A percentile compares a stretch with the other conserved stretches of the same genome.
Evolutionary conservation across 2,797 vertebrate genomes (phyloP).

Genomic region (Poecilia picta): DNA sequence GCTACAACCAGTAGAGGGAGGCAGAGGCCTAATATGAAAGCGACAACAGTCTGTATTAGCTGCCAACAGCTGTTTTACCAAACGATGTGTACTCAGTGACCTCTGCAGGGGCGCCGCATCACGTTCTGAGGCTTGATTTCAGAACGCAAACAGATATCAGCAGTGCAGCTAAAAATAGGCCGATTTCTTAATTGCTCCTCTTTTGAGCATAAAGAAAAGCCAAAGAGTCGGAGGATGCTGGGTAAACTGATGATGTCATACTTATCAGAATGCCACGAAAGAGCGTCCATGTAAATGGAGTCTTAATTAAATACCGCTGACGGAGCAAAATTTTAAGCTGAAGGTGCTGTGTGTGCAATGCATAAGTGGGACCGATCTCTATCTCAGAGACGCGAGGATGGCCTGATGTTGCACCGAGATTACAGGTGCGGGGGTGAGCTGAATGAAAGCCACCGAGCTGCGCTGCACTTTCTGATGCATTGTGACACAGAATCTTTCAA

Average conservation of each 20-base stretch:
- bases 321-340: slow-evolving; percentile 59
- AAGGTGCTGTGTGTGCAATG: slow-evolving; percentile 69
- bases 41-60: slow-evolving; percentile 32
- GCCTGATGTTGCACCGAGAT: slow-evolving; percentile 34
- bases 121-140: slow-evolving; percentile 50
- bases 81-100: slow-evolving; percentile 65
- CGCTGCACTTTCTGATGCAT: background rate
- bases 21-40: slow-evolving; percentile 40
- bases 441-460: background rate
- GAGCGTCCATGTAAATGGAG: slow-evolving; percentile 44
- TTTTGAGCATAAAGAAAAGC: slow-evolving; percentile 33
- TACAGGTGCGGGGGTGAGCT: slow-evolving; percentile 33
- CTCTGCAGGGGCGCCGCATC: slow-evolving; percentile 54
- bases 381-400: slow-evolving; percentile 20
- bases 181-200: background rate
- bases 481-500: background rate
- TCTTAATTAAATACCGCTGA: slow-evolving; percentile 62
- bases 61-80: slow-evolving; percentile 53
- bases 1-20: slow-evolving; percentile 64
- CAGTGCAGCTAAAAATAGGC: background rate
- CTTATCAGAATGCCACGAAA: slow-evolving; percentile 47
- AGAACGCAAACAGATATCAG: slow-evolving; percentile 8
- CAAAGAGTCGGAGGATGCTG: slow-evolving; percentile 14
- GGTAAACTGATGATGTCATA: slow-evolving; percentile 68
- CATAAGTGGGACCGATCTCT: slow-evolving; percentile 20